These are phyloP conservation scores for Himalopsyche japonica DNA, from an alignment of 2,888 invertebrate genomes.

Conservation along the genomic window DNA sequence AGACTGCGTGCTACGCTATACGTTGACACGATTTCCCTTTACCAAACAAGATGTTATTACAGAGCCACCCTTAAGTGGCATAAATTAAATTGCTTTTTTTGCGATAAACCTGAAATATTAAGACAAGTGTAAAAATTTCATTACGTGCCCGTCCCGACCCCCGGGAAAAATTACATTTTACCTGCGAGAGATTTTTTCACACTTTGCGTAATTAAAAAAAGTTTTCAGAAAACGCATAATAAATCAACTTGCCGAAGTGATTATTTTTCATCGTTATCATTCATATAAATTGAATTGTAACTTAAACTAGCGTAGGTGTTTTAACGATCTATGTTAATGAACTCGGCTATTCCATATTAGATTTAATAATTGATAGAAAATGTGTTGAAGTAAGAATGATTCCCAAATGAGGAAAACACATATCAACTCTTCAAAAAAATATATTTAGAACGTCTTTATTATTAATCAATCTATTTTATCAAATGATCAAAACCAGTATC, in stretches of 20 bases:
- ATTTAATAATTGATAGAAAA: no score
- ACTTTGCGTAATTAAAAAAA: neutral
- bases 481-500: no score
- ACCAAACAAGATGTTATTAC: slow-evolving; percentile 39
- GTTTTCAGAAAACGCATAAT: neutral
- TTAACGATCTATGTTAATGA: no score
- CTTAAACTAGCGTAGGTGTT: no score
- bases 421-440: no score
- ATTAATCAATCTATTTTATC: no score
- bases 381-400: no score
- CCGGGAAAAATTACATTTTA: neutral
- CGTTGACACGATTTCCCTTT: slow-evolving; percentile 10
- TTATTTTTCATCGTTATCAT: neutral
- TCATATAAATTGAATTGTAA: neutral
- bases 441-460: no score
- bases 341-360: no score
- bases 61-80: slow-evolving; percentile 40
- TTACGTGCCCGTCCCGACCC: slow-evolving; percentile 17
- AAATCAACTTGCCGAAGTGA: neutral
- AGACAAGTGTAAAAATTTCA: slow-evolving; percentile 40
- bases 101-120: slow-evolving; percentile 41
- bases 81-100: slow-evolving; percentile 41
- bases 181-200: neutral
- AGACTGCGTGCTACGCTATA: slow-evolving; percentile 2
- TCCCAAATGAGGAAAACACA: no score